Evolutionary conservation across 2,888 invertebrate genomes (phyloP).

Genomic region (Cyclophora albipunctata): DNA sequence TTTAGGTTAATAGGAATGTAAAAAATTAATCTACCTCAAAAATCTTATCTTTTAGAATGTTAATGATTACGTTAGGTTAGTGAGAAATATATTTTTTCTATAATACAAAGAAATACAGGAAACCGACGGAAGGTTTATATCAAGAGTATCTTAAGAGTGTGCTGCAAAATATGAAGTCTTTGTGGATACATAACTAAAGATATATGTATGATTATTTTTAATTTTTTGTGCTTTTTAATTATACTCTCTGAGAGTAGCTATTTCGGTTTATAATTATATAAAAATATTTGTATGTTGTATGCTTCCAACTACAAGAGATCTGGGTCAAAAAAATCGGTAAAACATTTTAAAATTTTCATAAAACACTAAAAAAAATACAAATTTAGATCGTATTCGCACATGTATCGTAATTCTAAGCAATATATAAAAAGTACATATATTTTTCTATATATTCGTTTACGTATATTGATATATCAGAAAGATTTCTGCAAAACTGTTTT

Average conservation of each 20-base stretch:
- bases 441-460: slow-evolving; percentile 33
- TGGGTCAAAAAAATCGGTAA: slow-evolving; percentile 27
- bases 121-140: slow-evolving; percentile 45
- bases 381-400: slow-evolving; percentile 37
- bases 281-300: slow-evolving; percentile 10
- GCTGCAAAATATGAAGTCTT: slow-evolving; percentile 58
- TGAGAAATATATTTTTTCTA: slow-evolving; percentile 56
- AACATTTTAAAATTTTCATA: slow-evolving; percentile 11
- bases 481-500: slow-evolving; percentile 44
- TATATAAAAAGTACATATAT: slow-evolving; percentile 22
- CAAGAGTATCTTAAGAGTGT: slow-evolving; percentile 49
- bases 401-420: slow-evolving; percentile 19
- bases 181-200: slow-evolving; percentile 42
- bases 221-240: slow-evolving; percentile 35
- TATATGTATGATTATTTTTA: slow-evolving; percentile 53
- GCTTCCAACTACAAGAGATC: slow-evolving; percentile 36
- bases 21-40: slow-evolving; percentile 75
- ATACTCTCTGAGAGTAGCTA: slow-evolving; percentile 38
- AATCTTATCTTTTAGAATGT: slow-evolving; percentile 66
- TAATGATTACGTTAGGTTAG: slow-evolving; percentile 69
- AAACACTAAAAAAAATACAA: slow-evolving; percentile 30
- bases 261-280: slow-evolving; percentile 15
- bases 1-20: slow-evolving; percentile 74
- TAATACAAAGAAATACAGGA: slow-evolving; percentile 44
- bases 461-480: slow-evolving; percentile 45